Conservation (phyloP, 2,797 vertebrate genomes). For the Petrocephalus sullivani region DNA sequence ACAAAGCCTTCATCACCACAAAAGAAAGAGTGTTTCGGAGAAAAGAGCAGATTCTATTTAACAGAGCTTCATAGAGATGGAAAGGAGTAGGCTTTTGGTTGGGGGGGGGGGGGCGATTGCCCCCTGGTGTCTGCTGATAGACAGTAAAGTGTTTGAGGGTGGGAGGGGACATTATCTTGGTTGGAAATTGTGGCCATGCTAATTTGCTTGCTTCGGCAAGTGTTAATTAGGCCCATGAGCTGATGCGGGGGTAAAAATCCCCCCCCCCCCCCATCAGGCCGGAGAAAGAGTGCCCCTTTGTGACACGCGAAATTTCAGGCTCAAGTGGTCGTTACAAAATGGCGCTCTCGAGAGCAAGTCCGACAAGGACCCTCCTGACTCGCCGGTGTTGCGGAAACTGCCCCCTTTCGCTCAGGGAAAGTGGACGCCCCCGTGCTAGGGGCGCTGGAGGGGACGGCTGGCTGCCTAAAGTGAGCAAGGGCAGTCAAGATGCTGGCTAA, state of each 20-base stretch:
- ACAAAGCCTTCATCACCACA: constrained; percentile 71
- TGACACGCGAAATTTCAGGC: constrained; percentile 45
- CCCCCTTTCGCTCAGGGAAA: neutral
- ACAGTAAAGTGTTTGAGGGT: constrained; percentile 61
- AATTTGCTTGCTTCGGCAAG: constrained; percentile 56
- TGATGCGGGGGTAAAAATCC: constrained; percentile 52
- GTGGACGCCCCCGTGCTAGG: neutral
- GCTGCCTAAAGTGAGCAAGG: neutral
- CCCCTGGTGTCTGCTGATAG: constrained; percentile 50
- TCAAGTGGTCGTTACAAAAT: neutral
- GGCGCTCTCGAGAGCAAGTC: neutral
- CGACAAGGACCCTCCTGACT: neutral
- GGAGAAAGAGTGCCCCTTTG: constrained; percentile 53
- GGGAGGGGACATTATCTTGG: constrained; percentile 40
- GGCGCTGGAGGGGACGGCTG: neutral
- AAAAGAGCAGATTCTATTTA: constrained; percentile 81
- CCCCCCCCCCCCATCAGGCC: constrained; percentile 39
- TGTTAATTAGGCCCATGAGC: constrained; percentile 52
- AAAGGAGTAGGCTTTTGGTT: constrained; percentile 66
- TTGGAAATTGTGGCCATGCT: constrained; percentile 64
- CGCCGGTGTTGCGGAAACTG: neutral
- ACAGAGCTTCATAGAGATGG: constrained; percentile 79
- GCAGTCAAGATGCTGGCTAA: neutral
- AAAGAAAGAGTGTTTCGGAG: constrained; percentile 68
- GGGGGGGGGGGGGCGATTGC: constrained; percentile 49